phyloP scores from a whole-genome alignment of 2,113 vertebrate species.

The Oryctolagus cuniculus region mOryCun1.1 NC_091443.1:78211001-78211500 shows the following conservation, averaged over 20 bases:
- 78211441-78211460: background rate
- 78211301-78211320: background rate
- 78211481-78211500: background rate
- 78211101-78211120: background rate
- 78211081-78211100: background rate
- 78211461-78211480: background rate
- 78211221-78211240: background rate
- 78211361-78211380: background rate
- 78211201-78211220: background rate
- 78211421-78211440: background rate
- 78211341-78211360: background rate
- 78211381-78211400: background rate
- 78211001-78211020: no score
- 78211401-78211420: background rate
- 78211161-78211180: background rate
- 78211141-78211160: slow-evolving; percentile 47
- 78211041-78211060: no score
- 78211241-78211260: background rate
- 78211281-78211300: slow-evolving; percentile 21
- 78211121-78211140: slow-evolving; percentile 30
- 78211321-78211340: background rate
- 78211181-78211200: slow-evolving; percentile 16
- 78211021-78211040: no score
- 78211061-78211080: background rate
- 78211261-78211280: background rate